These are phyloP conservation scores for Pseudolaguvia tuberculata DNA, from an alignment of 2,113 vertebrate genomes.

Conservation along the genomic window DNA sequence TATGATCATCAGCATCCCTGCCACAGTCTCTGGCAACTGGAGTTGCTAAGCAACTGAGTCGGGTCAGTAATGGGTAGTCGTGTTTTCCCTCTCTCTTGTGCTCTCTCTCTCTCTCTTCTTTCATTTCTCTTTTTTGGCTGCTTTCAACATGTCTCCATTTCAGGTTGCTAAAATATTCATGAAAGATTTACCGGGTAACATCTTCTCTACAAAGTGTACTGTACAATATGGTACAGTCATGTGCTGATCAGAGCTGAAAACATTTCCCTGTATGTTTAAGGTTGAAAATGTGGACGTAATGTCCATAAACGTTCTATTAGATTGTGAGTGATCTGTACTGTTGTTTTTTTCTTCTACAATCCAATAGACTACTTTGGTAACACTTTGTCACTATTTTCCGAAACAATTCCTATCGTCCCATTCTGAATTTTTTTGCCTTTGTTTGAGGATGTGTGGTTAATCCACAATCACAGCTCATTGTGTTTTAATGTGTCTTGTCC, in stretches of 20 bases:
- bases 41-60: slow-evolving; percentile 61
- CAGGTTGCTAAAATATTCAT: slow-evolving; percentile 55
- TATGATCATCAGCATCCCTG: slow-evolving; percentile 38
- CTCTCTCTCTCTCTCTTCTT: slow-evolving; percentile 6
- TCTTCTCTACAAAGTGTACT: background rate
- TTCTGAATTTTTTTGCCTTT: background rate
- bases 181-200: slow-evolving; percentile 6
- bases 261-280: background rate
- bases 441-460: slow-evolving; percentile 12
- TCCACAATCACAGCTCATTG: slow-evolving; percentile 11
- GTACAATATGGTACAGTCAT: background rate
- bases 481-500: slow-evolving; percentile 24
- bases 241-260: background rate
- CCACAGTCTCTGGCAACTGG: slow-evolving; percentile 39
- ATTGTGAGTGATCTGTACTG: slow-evolving; percentile 4
- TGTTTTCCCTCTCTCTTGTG: slow-evolving; percentile 6
- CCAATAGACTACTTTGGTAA: background rate
- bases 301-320: background rate
- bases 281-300: background rate
- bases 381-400: too few species aligned
- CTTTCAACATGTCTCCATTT: slow-evolving; percentile 46
- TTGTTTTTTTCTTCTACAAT: background rate
- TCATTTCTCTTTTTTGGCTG: slow-evolving; percentile 26
- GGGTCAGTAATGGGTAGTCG: slow-evolving; percentile 45
- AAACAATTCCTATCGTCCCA: background rate